Conservation (phyloP, 2,113 vertebrate genomes). For the Cyanistes caeruleus region DNA sequence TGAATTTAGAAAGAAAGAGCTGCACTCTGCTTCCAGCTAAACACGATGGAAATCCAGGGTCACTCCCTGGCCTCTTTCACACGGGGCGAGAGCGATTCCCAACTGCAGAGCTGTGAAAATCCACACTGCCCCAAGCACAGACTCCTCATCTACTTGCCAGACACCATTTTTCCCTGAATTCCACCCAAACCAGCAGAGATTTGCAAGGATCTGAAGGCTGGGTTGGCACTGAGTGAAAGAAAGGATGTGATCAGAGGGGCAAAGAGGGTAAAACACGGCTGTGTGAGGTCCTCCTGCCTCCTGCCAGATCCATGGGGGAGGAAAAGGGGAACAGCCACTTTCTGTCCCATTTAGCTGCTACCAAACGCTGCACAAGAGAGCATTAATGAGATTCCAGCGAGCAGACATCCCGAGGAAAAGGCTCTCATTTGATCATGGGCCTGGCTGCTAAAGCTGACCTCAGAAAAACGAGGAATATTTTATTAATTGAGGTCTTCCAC, state of each 20-base stretch:
- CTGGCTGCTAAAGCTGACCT: conserved; percentile 2
- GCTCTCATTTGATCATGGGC: background rate
- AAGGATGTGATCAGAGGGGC: background rate
- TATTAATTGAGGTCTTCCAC: conserved; percentile 56
- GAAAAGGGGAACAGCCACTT: background rate
- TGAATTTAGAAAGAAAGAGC: background rate
- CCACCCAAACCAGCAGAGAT: background rate
- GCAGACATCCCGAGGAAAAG: background rate
- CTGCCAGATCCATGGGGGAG: background rate
- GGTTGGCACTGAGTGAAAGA: background rate
- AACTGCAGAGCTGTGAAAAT: background rate
- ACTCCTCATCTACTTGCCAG: background rate
- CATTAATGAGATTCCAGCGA: background rate
- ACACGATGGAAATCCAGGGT: background rate
- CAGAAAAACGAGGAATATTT: conserved; percentile 1
- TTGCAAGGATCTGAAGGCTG: background rate
- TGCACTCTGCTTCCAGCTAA: conserved; percentile 7
- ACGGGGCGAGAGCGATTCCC: fast-evolving
- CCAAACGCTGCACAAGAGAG: fast-evolving
- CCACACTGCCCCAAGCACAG: background rate
- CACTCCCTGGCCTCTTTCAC: background rate
- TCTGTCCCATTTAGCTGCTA: background rate
- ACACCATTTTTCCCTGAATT: background rate
- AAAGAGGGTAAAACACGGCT: background rate
- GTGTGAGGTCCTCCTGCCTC: background rate